Base-by-base conservation (phyloP, 2,888 invertebrate genomes). In the Drosophila leonis region DNA sequence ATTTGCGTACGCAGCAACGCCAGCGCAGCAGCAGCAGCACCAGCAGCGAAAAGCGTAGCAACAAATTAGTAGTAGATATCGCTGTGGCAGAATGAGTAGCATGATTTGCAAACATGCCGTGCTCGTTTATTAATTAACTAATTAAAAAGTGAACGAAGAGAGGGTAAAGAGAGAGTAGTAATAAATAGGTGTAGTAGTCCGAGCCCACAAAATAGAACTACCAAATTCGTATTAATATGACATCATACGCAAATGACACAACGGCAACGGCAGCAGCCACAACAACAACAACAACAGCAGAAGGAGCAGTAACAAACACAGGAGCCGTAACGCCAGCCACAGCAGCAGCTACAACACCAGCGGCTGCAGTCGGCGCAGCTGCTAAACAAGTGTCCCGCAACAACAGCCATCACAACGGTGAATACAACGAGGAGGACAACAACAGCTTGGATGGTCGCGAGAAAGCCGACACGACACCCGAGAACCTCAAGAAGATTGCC, bases 401-500 rank as follows among this genome's bases (percentile, higher is more conserved):
- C 20, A 60, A 59, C 67, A 79, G 73, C 24, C 64, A 56, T n/a
- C 33, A 35, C 10, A 63, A 42, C 18, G 18, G 59, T 62, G 66
- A 49, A 5, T 83, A 76, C 35, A 63, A 76, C 27, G 83, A 84
- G 27, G 83, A 84, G 13, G 83, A 83, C 70, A 80, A 78, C 66
- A 82, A 67, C 60, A 83, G 86, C 60, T 92, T 91, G 13, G 92
- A 93, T 78, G 93, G 92, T 4, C 89, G 89, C 5, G 93, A 93
- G 72, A 93, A 93, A 82, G 88, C 92, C 67, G 93, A 93, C 78
- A 90, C 91, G 13, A 93, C 92, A 13, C 93, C 93, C 51, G 93
- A 93, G 74, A 93, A 93, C 80, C 86, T 92, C 52, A 93, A 92
- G 86, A 93, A 93, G 88, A 93, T 93, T 72, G 92, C 92, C 85